Conservation (phyloP, 2,113 vertebrate species). For the Calyptommatus sinebrachiatus region DNA sequence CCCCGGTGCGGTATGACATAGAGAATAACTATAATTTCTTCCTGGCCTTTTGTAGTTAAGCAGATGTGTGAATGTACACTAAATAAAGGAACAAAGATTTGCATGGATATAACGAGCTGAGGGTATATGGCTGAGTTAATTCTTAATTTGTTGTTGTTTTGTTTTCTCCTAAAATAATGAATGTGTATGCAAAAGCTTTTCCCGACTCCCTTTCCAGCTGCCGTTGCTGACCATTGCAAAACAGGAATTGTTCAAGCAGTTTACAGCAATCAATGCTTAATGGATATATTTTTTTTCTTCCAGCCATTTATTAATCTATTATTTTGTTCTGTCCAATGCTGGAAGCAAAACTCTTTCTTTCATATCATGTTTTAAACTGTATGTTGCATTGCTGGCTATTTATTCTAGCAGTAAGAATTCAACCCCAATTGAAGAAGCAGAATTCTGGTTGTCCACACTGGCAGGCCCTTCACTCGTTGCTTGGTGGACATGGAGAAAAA, state of each 20-base stretch:
- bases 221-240: constrained; percentile 3
- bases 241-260: constrained; percentile 15
- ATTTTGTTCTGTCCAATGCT: constrained; percentile 15
- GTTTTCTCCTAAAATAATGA: background rate
- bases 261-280: constrained; percentile 32
- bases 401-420: background rate
- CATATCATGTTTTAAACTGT: background rate
- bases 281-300: background rate
- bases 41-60: background rate
- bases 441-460: too few species aligned
- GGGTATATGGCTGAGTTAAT: background rate
- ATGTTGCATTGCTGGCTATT: background rate
- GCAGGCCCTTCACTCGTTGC: too few species aligned
- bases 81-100: background rate
- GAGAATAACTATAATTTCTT: background rate
- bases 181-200: background rate
- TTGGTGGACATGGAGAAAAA: too few species aligned
- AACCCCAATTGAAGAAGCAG: background rate
- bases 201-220: background rate
- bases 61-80: background rate
- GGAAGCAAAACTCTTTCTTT: rapidly evolving
- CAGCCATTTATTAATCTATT: constrained; percentile 22
- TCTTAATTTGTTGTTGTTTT: constrained; percentile 14
- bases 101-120: background rate
- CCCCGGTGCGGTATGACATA: too few species aligned